Percentiles rank a stretch among this genome's conserved stretches.
phyloP scores from a whole-genome alignment of 2,888 invertebrate species.

The Cephus sareptanus region DNA sequence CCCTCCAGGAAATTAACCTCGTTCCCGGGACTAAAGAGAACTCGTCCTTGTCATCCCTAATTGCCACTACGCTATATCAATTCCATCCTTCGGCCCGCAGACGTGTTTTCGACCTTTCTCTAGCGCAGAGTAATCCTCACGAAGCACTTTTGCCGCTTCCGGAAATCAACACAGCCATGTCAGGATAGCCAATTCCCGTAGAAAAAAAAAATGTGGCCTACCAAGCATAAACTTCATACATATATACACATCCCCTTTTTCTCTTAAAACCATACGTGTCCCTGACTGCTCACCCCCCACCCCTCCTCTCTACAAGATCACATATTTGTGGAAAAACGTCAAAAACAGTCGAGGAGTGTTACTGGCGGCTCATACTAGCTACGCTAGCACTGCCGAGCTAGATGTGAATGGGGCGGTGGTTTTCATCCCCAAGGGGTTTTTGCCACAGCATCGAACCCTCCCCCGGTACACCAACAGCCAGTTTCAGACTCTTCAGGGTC shows the following conservation, averaged over 20 bases:
- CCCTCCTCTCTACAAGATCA: background rate
- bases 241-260: background rate
- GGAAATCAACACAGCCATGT: background rate
- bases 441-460: background rate
- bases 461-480: background rate
- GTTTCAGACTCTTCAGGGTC: background rate
- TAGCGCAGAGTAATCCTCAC: background rate
- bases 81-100: background rate
- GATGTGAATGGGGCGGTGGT: background rate
- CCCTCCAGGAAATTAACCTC: background rate
- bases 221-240: background rate
- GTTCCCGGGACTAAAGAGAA: background rate
- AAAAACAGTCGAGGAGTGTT: conserved; percentile 15
- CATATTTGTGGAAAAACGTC: conserved; percentile 15
- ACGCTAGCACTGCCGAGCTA: background rate
- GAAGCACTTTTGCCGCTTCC: background rate
- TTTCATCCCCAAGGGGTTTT: background rate
- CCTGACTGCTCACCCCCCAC: background rate
- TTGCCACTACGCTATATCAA: background rate
- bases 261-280: background rate
- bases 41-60: background rate
- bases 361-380: background rate
- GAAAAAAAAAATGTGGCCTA: background rate
- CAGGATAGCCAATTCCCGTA: background rate
- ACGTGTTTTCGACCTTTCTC: background rate